These are phyloP conservation scores for Stenopsyche tienmushanensis DNA, from an alignment of 1,140 invertebrate species.

Conservation along the genomic window DNA sequence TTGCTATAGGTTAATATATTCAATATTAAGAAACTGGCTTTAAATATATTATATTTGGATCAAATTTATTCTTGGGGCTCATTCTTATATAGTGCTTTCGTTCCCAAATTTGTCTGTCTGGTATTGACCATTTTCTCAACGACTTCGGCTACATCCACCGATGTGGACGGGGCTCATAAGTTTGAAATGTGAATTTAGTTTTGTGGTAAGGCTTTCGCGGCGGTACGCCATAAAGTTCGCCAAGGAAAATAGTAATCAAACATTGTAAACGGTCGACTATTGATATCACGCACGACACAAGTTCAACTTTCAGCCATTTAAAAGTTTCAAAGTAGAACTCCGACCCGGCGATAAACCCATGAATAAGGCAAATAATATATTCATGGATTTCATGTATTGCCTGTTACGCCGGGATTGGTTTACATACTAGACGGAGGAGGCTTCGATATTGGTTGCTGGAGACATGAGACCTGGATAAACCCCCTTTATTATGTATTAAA, in stretches of 20 bases:
- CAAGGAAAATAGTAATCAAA: slow-evolving; percentile 30
- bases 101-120: too few relatives aligned
- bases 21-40: too few relatives aligned
- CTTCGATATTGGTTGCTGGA: slow-evolving; percentile 12
- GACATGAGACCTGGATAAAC: slow-evolving; percentile 1
- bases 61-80: too few relatives aligned
- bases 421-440: slow-evolving; percentile 18
- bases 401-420: slow-evolving; percentile 32
- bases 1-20: too few relatives aligned
- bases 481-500: slow-evolving; percentile 13
- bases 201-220: not conserved
- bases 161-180: too few relatives aligned
- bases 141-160: too few relatives aligned
- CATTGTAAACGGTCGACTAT: slow-evolving; percentile 34
- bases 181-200: too few relatives aligned
- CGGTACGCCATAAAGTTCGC: slow-evolving; percentile 23
- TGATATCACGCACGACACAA: slow-evolving; percentile 38
- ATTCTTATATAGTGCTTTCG: too few relatives aligned
- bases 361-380: slow-evolving; percentile 40
- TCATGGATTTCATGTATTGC: slow-evolving; percentile 33
- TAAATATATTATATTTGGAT: too few relatives aligned
- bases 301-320: slow-evolving; percentile 34
- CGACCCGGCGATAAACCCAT: slow-evolving; percentile 27
- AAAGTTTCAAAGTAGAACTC: slow-evolving; percentile 36
- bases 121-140: too few relatives aligned